A percentile compares a stretch with the other conserved stretches of the same genome.
These are phyloP conservation scores for Rachycentron canadum DNA, from an alignment of 2,797 vertebrate species.

Conservation along the genomic window DNA sequence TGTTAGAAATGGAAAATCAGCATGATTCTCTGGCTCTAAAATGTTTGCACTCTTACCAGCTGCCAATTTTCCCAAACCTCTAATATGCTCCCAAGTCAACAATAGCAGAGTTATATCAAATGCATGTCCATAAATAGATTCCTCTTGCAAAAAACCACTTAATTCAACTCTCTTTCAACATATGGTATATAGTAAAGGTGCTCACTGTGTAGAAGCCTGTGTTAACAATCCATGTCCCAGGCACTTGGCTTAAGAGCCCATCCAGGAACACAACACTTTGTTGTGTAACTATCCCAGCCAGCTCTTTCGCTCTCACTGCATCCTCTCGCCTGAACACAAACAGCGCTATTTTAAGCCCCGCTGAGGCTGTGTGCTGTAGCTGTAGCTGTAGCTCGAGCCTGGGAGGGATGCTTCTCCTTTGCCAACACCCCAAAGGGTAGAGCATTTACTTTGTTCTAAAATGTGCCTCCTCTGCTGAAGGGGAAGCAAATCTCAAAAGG, in stretches of 20 bases:
- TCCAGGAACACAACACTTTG: slow-evolving; percentile 67
- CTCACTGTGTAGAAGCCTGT: slow-evolving; percentile 4
- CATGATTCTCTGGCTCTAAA: neutral
- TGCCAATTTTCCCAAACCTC: neutral
- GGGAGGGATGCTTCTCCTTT: slow-evolving; percentile 73
- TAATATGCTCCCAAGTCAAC: neutral
- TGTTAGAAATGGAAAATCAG: neutral
- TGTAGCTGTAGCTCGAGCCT: slow-evolving; percentile 55
- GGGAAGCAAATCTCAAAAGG: slow-evolving; percentile 34
- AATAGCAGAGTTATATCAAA: neutral
- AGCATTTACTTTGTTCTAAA: slow-evolving; percentile 48
- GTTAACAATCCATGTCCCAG: slow-evolving; percentile 50
- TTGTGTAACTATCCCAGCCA: slow-evolving; percentile 76
- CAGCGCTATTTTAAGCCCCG: slow-evolving; percentile 79
- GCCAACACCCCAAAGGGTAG: slow-evolving; percentile 57
- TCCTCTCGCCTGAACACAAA: slow-evolving; percentile 71
- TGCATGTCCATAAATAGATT: slow-evolving; percentile 14
- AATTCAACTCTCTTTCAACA: slow-evolving; percentile 8
- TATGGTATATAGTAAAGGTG: slow-evolving; percentile 28
- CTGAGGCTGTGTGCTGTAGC: slow-evolving; percentile 63
- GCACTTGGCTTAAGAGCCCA: slow-evolving; percentile 64
- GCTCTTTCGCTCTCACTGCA: slow-evolving; percentile 63
- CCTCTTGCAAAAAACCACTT: neutral
- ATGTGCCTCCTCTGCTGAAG: slow-evolving; percentile 45
- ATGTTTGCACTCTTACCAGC: neutral